These are phyloP conservation scores for Diarsia rubi DNA, from an alignment of 2,888 invertebrate species.

Conservation along the genomic window DNA sequence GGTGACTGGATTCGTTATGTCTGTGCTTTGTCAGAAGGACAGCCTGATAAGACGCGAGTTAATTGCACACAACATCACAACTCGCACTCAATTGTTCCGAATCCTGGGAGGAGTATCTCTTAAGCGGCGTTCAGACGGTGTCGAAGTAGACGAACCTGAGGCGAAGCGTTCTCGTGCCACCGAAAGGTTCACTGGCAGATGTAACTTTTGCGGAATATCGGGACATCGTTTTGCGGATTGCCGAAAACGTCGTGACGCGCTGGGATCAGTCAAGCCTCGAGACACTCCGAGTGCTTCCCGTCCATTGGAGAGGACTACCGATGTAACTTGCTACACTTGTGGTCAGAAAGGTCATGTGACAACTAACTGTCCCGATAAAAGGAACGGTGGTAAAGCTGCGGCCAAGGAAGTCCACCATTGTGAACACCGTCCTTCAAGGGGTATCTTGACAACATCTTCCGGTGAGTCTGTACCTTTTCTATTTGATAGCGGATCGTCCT, in stretches of 20 bases:
- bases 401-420: not conserved
- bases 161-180: not conserved
- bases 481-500: conserved; percentile 6
- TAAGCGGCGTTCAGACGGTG: not conserved
- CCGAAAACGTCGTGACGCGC: conserved; percentile 2
- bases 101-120: not conserved
- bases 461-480: conserved; percentile 13
- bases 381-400: not conserved
- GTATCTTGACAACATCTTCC: conserved; percentile 10
- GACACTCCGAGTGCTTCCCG: not conserved
- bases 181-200: conserved; percentile 9
- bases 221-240: conserved; percentile 3
- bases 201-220: not conserved
- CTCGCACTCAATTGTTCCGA: not conserved
- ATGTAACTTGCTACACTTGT: not conserved
- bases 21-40: conserved; percentile 15
- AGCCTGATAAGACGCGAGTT: not conserved
- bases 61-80: not conserved
- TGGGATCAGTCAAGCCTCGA: not conserved
- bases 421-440: conserved; percentile 2
- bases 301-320: not conserved
- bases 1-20: conserved; percentile 10
- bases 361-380: conserved; percentile 2
- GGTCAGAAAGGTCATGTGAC: not conserved
- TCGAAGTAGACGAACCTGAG: not conserved